These are phyloP conservation scores for Apostichopus californicus DNA, from an alignment of 35 echinoderm and acorn worm genomes.

Conservation along the genomic window DNA sequence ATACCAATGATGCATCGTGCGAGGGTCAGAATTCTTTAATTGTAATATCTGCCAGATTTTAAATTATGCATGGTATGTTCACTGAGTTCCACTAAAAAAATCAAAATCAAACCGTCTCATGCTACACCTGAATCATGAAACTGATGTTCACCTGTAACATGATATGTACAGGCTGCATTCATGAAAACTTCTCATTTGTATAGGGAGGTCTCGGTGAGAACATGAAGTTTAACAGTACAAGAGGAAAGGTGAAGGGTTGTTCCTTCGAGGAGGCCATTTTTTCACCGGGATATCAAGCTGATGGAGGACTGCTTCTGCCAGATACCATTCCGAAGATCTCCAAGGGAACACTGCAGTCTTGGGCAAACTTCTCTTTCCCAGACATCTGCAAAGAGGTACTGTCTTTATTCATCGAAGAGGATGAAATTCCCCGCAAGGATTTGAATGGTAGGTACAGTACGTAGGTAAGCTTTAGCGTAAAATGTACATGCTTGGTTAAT, in stretches of 20 bases:
- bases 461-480: too few relatives aligned
- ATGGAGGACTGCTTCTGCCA: constrained; percentile 87
- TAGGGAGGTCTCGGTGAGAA: background rate
- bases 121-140: too few relatives aligned
- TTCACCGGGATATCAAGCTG: constrained; percentile 77
- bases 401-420: constrained; percentile 67
- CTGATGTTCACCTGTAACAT: too few relatives aligned
- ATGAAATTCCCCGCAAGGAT: constrained; percentile 74
- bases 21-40: too few relatives aligned
- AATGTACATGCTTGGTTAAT: too few relatives aligned
- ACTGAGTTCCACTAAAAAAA: too few relatives aligned
- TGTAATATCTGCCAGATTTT: too few relatives aligned
- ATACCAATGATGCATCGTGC: too few relatives aligned
- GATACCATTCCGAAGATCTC: constrained; percentile 70
- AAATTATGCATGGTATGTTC: too few relatives aligned
- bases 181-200: too few relatives aligned
- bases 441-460: constrained; percentile 59
- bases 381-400: constrained; percentile 73
- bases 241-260: constrained; percentile 57
- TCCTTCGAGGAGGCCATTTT: constrained; percentile 91
- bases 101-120: too few relatives aligned
- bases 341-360: constrained; percentile 44
- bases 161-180: too few relatives aligned
- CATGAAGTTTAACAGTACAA: constrained; percentile 86
- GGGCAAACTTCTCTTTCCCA: constrained; percentile 71